phyloP scores from a whole-genome alignment of 2,797 vertebrate genomes.

The Sciaenops ocellatus region DNA sequence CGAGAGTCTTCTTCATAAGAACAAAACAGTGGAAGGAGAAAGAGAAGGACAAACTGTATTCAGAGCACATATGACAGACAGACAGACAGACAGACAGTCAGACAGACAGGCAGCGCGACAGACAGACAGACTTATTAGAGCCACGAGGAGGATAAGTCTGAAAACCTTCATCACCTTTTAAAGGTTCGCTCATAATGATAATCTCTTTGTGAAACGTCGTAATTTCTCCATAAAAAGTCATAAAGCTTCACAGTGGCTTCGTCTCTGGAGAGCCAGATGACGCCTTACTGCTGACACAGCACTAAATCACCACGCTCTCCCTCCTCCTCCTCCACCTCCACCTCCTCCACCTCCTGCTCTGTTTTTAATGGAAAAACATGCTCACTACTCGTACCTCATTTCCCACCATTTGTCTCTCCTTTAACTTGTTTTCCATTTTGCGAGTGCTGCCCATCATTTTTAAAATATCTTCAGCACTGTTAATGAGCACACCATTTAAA shows the following conservation, averaged over 20 bases:
- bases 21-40: conserved; percentile 14
- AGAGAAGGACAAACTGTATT: conserved; percentile 22
- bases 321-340: conserved; percentile 14
- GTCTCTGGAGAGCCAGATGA: conserved; percentile 67
- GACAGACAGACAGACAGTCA: conserved; percentile 24
- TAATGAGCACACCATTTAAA: conserved; percentile 10
- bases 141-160: conserved; percentile 34
- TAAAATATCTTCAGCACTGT: not conserved
- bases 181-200: conserved; percentile 70
- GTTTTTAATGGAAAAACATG: conserved; percentile 64
- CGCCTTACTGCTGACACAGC: conserved; percentile 72
- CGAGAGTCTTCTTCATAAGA: conserved; percentile 7
- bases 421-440: conserved; percentile 13
- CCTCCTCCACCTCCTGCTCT: conserved; percentile 11
- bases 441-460: not conserved
- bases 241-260: conserved; percentile 69
- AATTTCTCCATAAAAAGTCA: conserved; percentile 74
- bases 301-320: conserved; percentile 68
- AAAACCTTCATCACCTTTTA: conserved; percentile 66
- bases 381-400: conserved; percentile 45
- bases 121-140: conserved; percentile 37
- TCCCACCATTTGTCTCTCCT: not conserved
- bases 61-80: not conserved
- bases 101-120: not conserved
- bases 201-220: conserved; percentile 73